Conservation (phyloP, 2,888 invertebrate species). For the Drosophila mimetica region DNA sequence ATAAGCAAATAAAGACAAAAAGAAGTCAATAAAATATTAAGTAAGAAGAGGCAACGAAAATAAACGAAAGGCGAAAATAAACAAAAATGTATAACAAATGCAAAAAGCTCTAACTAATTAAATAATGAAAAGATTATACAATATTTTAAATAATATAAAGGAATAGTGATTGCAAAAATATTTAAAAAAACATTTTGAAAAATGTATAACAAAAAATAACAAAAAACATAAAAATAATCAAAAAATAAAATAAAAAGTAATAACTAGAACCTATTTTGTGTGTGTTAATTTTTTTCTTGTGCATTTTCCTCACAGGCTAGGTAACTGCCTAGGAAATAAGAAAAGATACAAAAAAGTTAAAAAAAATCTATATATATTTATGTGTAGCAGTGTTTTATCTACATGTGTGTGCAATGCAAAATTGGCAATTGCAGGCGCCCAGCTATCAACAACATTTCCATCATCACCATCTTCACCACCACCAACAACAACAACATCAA, state of each 20-base stretch:
- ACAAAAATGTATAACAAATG: not conserved
- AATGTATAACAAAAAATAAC: not conserved
- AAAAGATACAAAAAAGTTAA: slow-evolving; percentile 5
- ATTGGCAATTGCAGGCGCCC: slow-evolving; percentile 58
- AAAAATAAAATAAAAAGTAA: not conserved
- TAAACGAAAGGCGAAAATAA: slow-evolving; percentile 4
- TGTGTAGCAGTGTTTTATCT: slow-evolving; percentile 25
- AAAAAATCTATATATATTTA: slow-evolving; percentile 38
- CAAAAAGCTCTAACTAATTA: not conserved
- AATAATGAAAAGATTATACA: slow-evolving; percentile 4
- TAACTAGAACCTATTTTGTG: not conserved
- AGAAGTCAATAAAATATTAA: slow-evolving; percentile 9
- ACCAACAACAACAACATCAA: slow-evolving; percentile 42
- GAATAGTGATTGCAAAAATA: too few relatives aligned
- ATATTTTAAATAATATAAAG: too few relatives aligned
- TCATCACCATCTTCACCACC: slow-evolving; percentile 33
- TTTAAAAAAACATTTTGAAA: too few relatives aligned
- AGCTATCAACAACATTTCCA: slow-evolving; percentile 31
- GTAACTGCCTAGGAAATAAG: slow-evolving; percentile 11
- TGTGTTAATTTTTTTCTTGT: slow-evolving; percentile 16
- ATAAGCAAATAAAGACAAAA: slow-evolving; percentile 17
- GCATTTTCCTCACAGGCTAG: slow-evolving; percentile 12
- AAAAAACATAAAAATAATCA: not conserved
- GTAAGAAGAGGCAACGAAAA: slow-evolving; percentile 16
- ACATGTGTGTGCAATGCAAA: slow-evolving; percentile 81